Evolutionary conservation across 2,888 invertebrate species (phyloP), one percentile per base, ranked within the genome.

Genomic region (Hofmannophila pseudospretella): DNA sequence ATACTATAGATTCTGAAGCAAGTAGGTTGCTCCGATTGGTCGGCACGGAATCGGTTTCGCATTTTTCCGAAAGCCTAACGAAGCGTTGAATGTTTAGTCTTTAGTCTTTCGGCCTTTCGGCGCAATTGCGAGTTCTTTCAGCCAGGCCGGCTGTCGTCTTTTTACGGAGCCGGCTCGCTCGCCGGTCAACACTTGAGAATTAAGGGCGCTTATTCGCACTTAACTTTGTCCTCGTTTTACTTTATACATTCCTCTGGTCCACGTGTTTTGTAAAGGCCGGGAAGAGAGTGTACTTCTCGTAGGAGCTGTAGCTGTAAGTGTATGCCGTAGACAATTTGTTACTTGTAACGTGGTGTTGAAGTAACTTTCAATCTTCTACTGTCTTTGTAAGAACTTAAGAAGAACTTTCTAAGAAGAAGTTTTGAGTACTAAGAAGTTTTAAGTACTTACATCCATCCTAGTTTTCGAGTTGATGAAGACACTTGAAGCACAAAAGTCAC

Each of bases 1-100:
- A 86, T 86, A 86, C 86, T 82, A 86, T 86, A 84, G 84, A 80
- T 85, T 85, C 76, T 75, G 78, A 80, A 67, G 80, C 82, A 85
- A 84, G 84, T 81, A 79, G 79, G 80, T 74, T 80, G 81, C 71
- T 75, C 73, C 56, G 59, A 58, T 54, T 67, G 63, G 62, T 75
- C 77, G 79, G 79, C 75, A 76, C 74, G 56, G 64, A 65, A 67
- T 57, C 47, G 46, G 54, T 64, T 60, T 46, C 59, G 58, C 49
- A 62, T 67, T 75, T 80, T 77, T 73, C 58, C 67, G 62, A 56
- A 53, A 54, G 48, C 62, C 79, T 80, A 82, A 81, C 82, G 79
- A 82, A 79, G 73, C 77, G 70, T 61, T 52, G 64, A 60, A 70
- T 80, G 77, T 79, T 80, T 78, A 68, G 79, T 71, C 76, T 74